Base-by-base conservation (phyloP, 1,140 invertebrate genomes). In the Platorchestia sp. region DNA sequence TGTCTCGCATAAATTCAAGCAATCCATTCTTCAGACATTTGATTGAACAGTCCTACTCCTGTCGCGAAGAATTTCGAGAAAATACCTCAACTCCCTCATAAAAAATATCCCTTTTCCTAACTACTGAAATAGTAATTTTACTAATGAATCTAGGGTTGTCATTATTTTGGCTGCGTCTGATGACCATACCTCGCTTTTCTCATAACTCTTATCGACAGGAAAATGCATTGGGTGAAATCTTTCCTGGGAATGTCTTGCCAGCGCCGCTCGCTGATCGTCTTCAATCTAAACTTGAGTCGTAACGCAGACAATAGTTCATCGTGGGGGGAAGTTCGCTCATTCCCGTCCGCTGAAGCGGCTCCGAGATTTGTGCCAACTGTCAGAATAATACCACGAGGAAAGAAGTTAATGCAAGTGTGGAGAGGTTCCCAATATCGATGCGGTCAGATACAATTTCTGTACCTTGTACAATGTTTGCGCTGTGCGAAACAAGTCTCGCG, bases 271-370 rank as follows among this genome's bases (percentile, higher is more conserved):
- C 87, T 89, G 87, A 89, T 89, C 87, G 36, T 41, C 87, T 89
- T 89, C 41, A 89, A 89, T 89, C 87, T 42, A 89, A 89, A 89
- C 87, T 89, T 89, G 87, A 89, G 87, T 89, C 87, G 87, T 89
- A 89, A 43, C n/a, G 42, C n/a, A 42, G 43, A 42, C 87, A 89
- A 89, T 89, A 89, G 87, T 89, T 89, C 87, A 89, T 89, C 7
- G n/a, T 41, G 87, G n/a, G 10, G 87, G 41, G 43, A 89, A 89
- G 87, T 89, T 89, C 10, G 43, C 87, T 41, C 87, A 89, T 89
- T 89, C 41, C 87, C 42, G 87, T 42, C 87, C 43, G 87, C 87
- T 16, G 36, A 89, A 89, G 43, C 7, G 41, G 41, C 41, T 42
- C 0, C 87, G 10, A 42, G 87, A 44, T 89, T 89, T 89, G 41